Evolutionary conservation across 1,140 invertebrate genomes (phyloP).

Genomic region (Nixonia krombeini): DNA sequence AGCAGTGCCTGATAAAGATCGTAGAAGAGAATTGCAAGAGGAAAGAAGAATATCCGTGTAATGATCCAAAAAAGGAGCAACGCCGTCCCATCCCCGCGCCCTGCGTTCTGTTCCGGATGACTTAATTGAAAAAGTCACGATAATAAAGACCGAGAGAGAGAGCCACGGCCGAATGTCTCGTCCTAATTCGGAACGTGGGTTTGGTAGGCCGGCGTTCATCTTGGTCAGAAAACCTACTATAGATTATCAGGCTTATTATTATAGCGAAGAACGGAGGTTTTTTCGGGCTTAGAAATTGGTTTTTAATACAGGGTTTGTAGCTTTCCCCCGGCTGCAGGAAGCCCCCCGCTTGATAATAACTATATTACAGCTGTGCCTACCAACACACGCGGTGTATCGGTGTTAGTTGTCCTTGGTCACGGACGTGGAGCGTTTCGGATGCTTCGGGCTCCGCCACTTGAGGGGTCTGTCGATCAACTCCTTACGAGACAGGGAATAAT

Average conservation of each 20-base stretch:
- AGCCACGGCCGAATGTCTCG: constrained; percentile 55
- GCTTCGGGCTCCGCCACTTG: constrained; percentile 26
- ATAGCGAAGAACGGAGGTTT: constrained; percentile 63
- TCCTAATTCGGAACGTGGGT: constrained; percentile 26
- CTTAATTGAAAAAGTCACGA: constrained; percentile 65
- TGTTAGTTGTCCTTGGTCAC: constrained; percentile 17
- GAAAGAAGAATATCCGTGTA: too few species aligned
- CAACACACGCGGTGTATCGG: constrained; percentile 44
- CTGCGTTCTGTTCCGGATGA: too few species aligned
- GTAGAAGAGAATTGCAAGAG: too few species aligned
- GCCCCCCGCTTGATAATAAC: constrained; percentile 61
- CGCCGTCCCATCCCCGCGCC: too few species aligned
- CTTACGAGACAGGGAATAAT: constrained; percentile 37
- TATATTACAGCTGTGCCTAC: constrained; percentile 63
- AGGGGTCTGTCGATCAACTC: constrained; percentile 36
- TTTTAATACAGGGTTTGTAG: constrained; percentile 70
- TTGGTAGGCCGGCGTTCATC: constrained; percentile 50
- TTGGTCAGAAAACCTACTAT: constrained; percentile 70
- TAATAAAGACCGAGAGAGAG: constrained; percentile 19
- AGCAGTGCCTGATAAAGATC: too few species aligned
- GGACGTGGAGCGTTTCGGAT: constrained; percentile 18
- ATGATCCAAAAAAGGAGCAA: too few species aligned
- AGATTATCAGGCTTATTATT: constrained; percentile 71
- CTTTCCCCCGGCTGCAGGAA: constrained; percentile 61
- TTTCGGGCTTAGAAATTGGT: constrained; percentile 71